Evolutionary conservation across 1,140 invertebrate species (phyloP), one percentile per base, ranked within the genome.

Genomic region (Drosophila elegans): DNA sequence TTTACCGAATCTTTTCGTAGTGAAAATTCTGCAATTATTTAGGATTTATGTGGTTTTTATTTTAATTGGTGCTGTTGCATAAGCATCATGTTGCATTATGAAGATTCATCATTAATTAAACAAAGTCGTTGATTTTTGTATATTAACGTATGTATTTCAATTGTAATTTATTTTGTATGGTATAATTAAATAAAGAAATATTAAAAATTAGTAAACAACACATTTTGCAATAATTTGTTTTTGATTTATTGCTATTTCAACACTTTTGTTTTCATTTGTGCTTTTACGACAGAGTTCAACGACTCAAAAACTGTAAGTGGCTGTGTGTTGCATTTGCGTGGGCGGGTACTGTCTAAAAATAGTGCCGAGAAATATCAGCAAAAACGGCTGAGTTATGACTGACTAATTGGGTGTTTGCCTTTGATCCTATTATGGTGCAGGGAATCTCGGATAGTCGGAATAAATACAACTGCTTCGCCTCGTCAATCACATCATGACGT

Each of bases 401-500:
- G 69, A 76, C 74, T 77, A 52, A 62, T 64, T 69, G 36, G 67
- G 27, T 38, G 48, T 73, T 41, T 48, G 74, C 55, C 44, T 81
- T 72, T 81, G 79, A 78, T 81, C 62, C 68, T 51, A 82, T 82
- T 81, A 81, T 57, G 36, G 41, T 29, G 75, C 41, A 55, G 21
- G 44, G 44, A 9, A 45, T 45, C 16, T 38, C 36, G 51, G 27
- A 48, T 11, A 64, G 36, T 16, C 0, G 29, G 29, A 49, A 66
- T 44, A 55, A 61, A 74, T 34, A 62, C 71, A 74, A 51, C 41
- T 53, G 49, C 34, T 52, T 25, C 36, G 60, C 16, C 59, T 55
- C 54, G 69, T 76, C 67, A 78, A 83, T 83, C 60, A 76, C 62
- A 78, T 82, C 49, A 56, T 81, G 79, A 81, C 79, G 79, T 82